These are phyloP conservation scores for Apostichopus californicus DNA, from an alignment of 35 echinoderm and acorn worm species.

Conservation along the genomic window DNA sequence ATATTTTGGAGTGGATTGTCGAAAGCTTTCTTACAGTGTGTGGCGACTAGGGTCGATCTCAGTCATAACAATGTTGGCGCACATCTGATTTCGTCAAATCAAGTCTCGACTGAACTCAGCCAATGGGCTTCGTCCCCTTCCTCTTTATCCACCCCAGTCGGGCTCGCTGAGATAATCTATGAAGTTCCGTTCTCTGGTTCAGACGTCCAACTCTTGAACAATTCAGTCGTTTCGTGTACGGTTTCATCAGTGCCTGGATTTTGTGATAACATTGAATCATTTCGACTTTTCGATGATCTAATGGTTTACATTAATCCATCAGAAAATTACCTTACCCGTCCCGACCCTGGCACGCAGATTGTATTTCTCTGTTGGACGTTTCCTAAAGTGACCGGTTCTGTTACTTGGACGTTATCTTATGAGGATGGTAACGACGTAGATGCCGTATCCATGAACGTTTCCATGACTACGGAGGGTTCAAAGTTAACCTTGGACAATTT, in stretches of 20 bases:
- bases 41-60: neutral
- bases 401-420: neutral
- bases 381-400: neutral
- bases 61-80: neutral
- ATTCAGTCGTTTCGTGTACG: neutral
- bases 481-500: neutral
- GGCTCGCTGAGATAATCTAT: neutral
- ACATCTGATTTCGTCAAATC: neutral
- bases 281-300: neutral
- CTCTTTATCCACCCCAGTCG: neutral
- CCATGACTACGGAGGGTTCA: slow-evolving; percentile 4
- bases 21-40: neutral
- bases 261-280: neutral
- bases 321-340: neutral
- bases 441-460: neutral
- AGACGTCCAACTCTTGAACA: neutral
- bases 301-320: neutral
- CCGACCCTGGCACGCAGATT: neutral
- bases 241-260: neutral
- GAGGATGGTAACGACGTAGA: neutral
- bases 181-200: neutral
- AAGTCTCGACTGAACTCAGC: neutral
- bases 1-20: slow-evolving; percentile 19
- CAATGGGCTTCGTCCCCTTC: neutral
- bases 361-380: neutral